phyloP scores from a whole-genome alignment of 1,140 invertebrate genomes.

The Drosophila melanogaster region Release_6_plus_ISO1_MT NT_033777.3:22879501-22880000 shows the following conservation, averaged over 20 bases:
- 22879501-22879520: not conserved
- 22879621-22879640: slow-evolving; percentile 55
- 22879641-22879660: slow-evolving; percentile 14
- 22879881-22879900: slow-evolving; percentile 57
- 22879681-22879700: not conserved
- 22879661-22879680: slow-evolving; percentile 11
- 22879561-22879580: slow-evolving; percentile 36
- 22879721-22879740: slow-evolving; percentile 60
- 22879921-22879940: slow-evolving; percentile 45
- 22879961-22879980: not conserved
- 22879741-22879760: slow-evolving; percentile 55
- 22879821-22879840: slow-evolving; percentile 42
- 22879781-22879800: slow-evolving; percentile 27
- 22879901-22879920: slow-evolving; percentile 57
- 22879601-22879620: slow-evolving; percentile 49
- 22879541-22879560: slow-evolving; percentile 53
- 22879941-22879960: not conserved
- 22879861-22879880: slow-evolving; percentile 52
- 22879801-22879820: not conserved
- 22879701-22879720: slow-evolving; percentile 52
- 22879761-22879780: slow-evolving; percentile 6
- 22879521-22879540: slow-evolving; percentile 54
- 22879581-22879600: slow-evolving; percentile 49
- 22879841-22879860: slow-evolving; percentile 51
- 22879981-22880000: not conserved